Percentiles rank a stretch among this genome's conserved stretches.
These are phyloP conservation scores for Phoenicopterus ruber DNA, from an alignment of 2,113 vertebrate species.

Conservation along the genomic window DNA sequence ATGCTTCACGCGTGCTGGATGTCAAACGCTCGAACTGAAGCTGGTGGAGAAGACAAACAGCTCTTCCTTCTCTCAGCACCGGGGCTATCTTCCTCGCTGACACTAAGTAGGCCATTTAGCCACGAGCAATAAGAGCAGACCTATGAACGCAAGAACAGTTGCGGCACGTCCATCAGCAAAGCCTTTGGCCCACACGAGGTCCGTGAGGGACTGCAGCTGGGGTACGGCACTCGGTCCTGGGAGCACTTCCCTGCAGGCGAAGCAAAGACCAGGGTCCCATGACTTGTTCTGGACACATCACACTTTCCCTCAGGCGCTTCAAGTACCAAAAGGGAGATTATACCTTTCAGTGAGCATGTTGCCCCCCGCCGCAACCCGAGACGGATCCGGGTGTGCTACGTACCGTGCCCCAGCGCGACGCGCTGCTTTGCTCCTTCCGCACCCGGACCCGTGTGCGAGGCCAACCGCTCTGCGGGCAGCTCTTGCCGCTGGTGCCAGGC, in stretches of 20 bases:
- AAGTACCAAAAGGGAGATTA: neutral
- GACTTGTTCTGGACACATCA: neutral
- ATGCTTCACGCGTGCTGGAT: neutral
- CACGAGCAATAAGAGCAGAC: neutral
- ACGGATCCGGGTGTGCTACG: neutral
- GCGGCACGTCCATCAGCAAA: neutral
- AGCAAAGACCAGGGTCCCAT: neutral
- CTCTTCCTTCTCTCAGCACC: neutral
- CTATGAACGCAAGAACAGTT: neutral
- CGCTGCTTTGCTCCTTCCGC: neutral
- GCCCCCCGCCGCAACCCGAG: fast-evolving
- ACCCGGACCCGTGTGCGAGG: fast-evolving
- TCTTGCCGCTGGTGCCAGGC: fast-evolving
- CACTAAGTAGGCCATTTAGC: neutral
- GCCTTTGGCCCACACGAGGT: neutral
- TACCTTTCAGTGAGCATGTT: neutral
- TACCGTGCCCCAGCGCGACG: neutral
- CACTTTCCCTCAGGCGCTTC: neutral
- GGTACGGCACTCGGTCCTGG: neutral
- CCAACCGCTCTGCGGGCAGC: neutral
- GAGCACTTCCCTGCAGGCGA: neutral
- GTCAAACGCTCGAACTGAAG: neutral
- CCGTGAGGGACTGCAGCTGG: neutral
- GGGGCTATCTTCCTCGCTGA: neutral
- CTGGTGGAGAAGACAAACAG: neutral